A percentile compares a stretch with the other conserved stretches of the same genome.
Conservation (phyloP, 64 coral and sea anemone genomes). For the Montipora sp. region DNA sequence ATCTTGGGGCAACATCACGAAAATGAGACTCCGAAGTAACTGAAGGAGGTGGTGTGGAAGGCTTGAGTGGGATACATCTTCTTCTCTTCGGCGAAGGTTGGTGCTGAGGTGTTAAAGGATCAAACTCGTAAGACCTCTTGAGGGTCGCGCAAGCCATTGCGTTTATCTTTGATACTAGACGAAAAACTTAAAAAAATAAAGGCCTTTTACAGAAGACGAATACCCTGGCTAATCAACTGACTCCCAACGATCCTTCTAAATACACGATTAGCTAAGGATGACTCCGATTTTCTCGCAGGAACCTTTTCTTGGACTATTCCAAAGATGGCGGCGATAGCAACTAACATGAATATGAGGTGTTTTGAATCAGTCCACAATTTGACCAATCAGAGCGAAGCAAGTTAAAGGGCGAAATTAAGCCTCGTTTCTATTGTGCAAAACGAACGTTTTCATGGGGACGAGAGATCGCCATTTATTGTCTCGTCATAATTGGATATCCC, state of each 20-base stretch:
- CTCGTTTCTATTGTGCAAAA: constrained; percentile 20
- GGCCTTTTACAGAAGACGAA: not conserved
- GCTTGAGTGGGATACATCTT: constrained; percentile 79
- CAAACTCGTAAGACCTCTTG: constrained; percentile 97
- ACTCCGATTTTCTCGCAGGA: not conserved
- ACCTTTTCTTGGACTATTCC: not conserved
- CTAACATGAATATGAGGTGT: constrained; percentile 5
- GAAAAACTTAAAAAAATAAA: constrained; percentile 26
- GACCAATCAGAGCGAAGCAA: constrained; percentile 34
- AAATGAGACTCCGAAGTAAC: constrained; percentile 82
- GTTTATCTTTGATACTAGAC: not conserved
- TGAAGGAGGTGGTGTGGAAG: constrained; percentile 59
- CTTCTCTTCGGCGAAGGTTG: constrained; percentile 98
- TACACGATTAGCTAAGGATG: constrained; percentile 25
- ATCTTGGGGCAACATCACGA: constrained; percentile 87
- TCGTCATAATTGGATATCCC: not conserved
- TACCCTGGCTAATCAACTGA: not conserved
- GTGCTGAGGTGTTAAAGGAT: constrained; percentile 93
- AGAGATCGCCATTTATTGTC: not conserved
- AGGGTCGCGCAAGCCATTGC: constrained; percentile 98
- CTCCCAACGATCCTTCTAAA: not conserved
- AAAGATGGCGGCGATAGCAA: constrained; percentile 41
- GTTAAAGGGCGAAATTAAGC: not conserved
- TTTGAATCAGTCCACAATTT: constrained; percentile 27
- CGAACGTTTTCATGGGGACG: not conserved